Percentiles rank a stretch among this genome's conserved stretches.
These are phyloP conservation scores for Lithophane ornitopus DNA, from an alignment of 2,888 invertebrate genomes.

Conservation along the genomic window DNA sequence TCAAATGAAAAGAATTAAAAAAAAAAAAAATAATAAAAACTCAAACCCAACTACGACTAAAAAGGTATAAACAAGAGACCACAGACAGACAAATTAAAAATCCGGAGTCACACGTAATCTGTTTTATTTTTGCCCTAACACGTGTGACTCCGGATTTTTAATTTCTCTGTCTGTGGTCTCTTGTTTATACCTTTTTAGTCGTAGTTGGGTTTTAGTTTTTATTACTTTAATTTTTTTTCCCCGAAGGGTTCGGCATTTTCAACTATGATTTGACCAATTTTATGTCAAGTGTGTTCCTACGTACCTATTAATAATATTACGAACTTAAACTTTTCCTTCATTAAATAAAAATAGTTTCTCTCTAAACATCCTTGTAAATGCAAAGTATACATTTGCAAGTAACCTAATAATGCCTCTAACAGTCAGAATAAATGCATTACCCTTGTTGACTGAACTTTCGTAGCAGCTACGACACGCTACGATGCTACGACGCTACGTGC, in stretches of 20 bases:
- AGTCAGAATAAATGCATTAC: conserved; percentile 6
- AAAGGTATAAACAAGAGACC: no score
- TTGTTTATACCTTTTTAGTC: no score
- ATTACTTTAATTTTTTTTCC: no score
- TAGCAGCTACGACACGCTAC: conserved; percentile 40
- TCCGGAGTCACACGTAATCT: no score
- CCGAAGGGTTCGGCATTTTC: background rate
- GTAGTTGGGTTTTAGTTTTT: no score
- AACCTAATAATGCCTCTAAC: conserved; percentile 13
- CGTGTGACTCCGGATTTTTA: no score
- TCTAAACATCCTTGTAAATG: background rate
- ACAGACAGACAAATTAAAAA: no score
- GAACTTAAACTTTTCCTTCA: background rate
- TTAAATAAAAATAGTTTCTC: background rate
- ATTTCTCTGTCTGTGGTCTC: no score
- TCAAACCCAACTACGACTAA: no score
- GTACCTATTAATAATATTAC: background rate
- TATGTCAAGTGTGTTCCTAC: background rate
- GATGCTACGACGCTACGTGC: conserved; percentile 40
- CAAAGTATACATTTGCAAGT: conserved; percentile 7
- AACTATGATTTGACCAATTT: background rate
- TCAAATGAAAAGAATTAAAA: no score
- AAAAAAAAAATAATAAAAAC: no score
- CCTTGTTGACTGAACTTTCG: conserved; percentile 14
- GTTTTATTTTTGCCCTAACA: no score